Evolutionary conservation across 2,888 invertebrate species (phyloP), one percentile per base, ranked within the genome.

Genomic region (Heliconius charithonia): DNA sequence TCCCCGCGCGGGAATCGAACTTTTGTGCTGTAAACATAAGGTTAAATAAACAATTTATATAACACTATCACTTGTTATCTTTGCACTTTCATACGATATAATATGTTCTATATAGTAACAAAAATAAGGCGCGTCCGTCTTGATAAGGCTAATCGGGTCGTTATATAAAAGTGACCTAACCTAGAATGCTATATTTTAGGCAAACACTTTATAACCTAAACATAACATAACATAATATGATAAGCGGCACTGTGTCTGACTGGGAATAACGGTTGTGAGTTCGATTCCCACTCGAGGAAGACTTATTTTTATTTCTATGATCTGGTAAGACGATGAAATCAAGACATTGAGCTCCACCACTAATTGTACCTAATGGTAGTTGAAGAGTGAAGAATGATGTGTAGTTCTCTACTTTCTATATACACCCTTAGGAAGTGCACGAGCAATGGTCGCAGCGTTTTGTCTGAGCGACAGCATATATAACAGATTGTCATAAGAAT

Each of bases 81-180:
- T 51, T 22, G 51, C 51, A 71, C 27, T 71, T 51, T 56, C 71
- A 51, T 51, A 27, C 37, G 27, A 19, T n/a, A 32, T 6, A 51
- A 51, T 16, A 27, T 27, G 37, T 66, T 22, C 66, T 66, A 66
- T 66, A 32, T 66, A 32, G 3, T 27, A n/a, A 51, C 27, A 29
- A 65, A 75, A 66, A 29, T 32, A 32, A 79, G 70, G 29, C 70
- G 79, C 66, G 74, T 74, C 67, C 71, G 63, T 41, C 27, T n/a
- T 62, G 41, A 56, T 79, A 73, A 72, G 65, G 27, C 41, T 56
- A 29, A 66, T 32, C 29, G 67, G 41, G n/a, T 67, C 56, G 16
- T 56, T 56, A 66, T 66, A 67, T 67, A 56, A n/a, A 56, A 67
- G 13, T 67, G 56, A 56, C 41, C 69, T 69, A 69, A 69, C 69